Evolutionary conservation across 53 echinoderm and acorn worm genomes (phyloP).

Genomic region (Holothuria scabra): DNA sequence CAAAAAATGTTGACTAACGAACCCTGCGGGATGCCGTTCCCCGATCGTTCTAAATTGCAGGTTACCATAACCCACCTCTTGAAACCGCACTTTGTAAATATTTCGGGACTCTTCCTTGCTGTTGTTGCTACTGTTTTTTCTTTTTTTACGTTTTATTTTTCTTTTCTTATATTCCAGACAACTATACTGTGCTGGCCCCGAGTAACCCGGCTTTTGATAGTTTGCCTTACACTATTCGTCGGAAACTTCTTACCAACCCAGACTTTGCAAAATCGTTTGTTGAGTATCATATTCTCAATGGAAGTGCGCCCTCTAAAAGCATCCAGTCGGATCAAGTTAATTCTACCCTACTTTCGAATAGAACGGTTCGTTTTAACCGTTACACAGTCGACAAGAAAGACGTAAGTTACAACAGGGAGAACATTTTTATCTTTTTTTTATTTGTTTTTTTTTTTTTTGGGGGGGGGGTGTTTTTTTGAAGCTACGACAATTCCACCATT

Average conservation of each 20-base stretch:
- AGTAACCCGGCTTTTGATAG: not conserved
- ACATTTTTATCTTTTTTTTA: too few relatives aligned
- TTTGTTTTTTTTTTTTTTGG: too few relatives aligned
- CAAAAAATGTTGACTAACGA: too few relatives aligned
- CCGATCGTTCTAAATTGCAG: too few relatives aligned
- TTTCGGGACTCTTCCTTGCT: too few relatives aligned
- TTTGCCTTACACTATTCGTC: not conserved
- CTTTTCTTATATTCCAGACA: not conserved
- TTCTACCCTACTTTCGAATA: not conserved
- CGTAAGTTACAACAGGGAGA: not conserved
- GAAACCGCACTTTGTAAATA: too few relatives aligned
- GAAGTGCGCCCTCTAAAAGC: not conserved
- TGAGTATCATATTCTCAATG: constrained; percentile 5
- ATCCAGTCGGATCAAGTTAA: not conserved
- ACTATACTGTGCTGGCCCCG: constrained; percentile 8
- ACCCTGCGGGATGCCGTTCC: too few relatives aligned
- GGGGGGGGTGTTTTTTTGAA: too few relatives aligned
- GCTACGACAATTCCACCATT: too few relatives aligned
- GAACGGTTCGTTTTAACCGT: constrained; percentile 1
- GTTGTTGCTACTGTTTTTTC: too few relatives aligned
- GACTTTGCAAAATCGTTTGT: not conserved
- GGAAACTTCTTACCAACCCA: not conserved
- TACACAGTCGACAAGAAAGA: not conserved
- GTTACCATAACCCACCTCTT: too few relatives aligned
- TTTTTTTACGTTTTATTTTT: too few relatives aligned